These are phyloP conservation scores for Ypsolopha scabrella DNA, from an alignment of 2,888 invertebrate genomes.

Conservation along the genomic window DNA sequence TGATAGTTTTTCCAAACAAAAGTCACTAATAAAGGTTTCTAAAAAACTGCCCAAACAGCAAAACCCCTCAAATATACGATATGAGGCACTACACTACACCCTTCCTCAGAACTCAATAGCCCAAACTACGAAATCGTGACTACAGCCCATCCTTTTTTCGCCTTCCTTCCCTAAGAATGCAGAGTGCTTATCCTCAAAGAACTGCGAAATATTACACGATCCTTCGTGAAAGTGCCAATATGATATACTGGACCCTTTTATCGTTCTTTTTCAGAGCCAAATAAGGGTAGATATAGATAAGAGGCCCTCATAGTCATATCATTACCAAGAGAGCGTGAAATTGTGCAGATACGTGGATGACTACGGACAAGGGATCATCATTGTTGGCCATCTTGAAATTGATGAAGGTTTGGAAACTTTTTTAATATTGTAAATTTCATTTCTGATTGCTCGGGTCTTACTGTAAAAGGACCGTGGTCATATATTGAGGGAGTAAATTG, in stretches of 20 bases:
- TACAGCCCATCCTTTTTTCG: slow-evolving; percentile 9
- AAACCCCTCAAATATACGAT: background rate
- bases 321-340: slow-evolving; percentile 64
- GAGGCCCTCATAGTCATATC: slow-evolving; percentile 39
- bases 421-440: background rate
- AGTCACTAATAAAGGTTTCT: no score
- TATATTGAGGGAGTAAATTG: no score
- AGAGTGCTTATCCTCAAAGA: slow-evolving; percentile 39
- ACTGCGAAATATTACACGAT: slow-evolving; percentile 49
- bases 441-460: no score
- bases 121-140: slow-evolving; percentile 21
- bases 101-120: background rate
- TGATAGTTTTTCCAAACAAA: no score
- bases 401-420: slow-evolving; percentile 4
- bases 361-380: slow-evolving; percentile 40
- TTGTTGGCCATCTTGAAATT: slow-evolving; percentile 11
- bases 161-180: slow-evolving; percentile 12
- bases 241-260: slow-evolving; percentile 61
- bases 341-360: slow-evolving; percentile 51
- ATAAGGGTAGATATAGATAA: slow-evolving; percentile 51
- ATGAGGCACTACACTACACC: background rate
- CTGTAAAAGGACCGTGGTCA: no score
- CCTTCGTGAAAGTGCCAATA: slow-evolving; percentile 57
- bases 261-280: slow-evolving; percentile 24
- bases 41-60: background rate